phyloP scores from a whole-genome alignment of 2,113 vertebrate species.

The Acrocephalus kingi region DNA sequence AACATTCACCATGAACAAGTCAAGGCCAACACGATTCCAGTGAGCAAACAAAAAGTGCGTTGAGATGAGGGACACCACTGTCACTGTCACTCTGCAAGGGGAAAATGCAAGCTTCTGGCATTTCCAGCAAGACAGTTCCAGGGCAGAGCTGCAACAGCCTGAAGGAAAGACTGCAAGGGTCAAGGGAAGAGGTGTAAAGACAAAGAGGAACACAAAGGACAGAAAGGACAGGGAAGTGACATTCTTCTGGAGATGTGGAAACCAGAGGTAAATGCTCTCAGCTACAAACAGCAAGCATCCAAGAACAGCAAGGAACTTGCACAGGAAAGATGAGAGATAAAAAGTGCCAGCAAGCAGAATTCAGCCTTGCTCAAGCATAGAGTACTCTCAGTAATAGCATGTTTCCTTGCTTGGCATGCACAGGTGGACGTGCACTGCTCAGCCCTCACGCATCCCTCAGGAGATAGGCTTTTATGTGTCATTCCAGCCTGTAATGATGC shows the following conservation, averaged over 20 bases:
- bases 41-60: not conserved
- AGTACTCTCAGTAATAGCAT: not conserved
- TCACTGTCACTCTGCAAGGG: not conserved
- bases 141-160: not conserved
- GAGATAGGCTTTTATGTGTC: not conserved
- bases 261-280: not conserved
- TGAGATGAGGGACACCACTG: not conserved
- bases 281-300: not conserved
- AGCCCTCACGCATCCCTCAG: not conserved
- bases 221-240: not conserved
- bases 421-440: not conserved
- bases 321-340: slow-evolving; percentile 48
- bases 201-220: not conserved
- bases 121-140: not conserved
- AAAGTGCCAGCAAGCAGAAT: not conserved
- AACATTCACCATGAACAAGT: not conserved
- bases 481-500: not conserved
- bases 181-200: not conserved
- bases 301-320: not conserved
- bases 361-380: not conserved
- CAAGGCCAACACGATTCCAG: not conserved
- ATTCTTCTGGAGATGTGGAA: not conserved
- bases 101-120: not conserved
- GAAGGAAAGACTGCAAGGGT: not conserved
- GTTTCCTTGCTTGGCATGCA: not conserved